Evolutionary conservation across 2,797 vertebrate genomes (phyloP), one percentile per base, ranked within the genome.

Genomic region (Momotus momota): DNA sequence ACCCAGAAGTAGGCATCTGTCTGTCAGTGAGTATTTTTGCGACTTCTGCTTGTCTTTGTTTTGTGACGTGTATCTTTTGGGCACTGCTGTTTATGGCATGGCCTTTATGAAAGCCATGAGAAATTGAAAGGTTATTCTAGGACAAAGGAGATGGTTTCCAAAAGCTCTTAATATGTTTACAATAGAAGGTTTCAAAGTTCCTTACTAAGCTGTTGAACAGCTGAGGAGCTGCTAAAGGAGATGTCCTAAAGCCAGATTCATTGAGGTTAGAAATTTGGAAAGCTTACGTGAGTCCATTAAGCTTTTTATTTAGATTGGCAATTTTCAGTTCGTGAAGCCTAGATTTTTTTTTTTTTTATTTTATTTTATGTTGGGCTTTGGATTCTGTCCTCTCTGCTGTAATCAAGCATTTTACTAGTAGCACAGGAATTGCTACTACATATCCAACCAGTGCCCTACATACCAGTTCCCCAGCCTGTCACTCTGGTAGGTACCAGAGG

Each of bases 1-100:
- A 79, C 97, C 99, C 94, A 98, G 99, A 97, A 99, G 98, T 78
- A 99, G 99, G 88, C 99, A 99, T 96, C 98, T 99, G 11, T 99
- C 99, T 83, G 99, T 99, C 79, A 99, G 99, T 99, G 98, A 98
- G 98, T 98, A 97, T 94, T 92, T 94, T 16, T 88, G 22, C 71
- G 60, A 11, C 64, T 91, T 66, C 70, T 55, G 3, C 27, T 9
- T 25, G 29, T 2, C 61, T 93, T 62, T 66, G 8, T 72, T 87
- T 55, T 69, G 35, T 88, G 46, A 77, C 65, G 38, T 7, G 2
- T 54, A 12, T 31, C 45, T 65, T 72, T 48, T 46, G 85, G 62
- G 40, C 65, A 16, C 19, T 18, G 1, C 12, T 61, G 38, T 88
- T 85, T 31, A 40, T 83, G 77, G 48, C 51, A 10, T 9, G 72